These are phyloP conservation scores for Campylorhamphus procurvoides DNA, from an alignment of 2,113 vertebrate species.

Conservation along the genomic window DNA sequence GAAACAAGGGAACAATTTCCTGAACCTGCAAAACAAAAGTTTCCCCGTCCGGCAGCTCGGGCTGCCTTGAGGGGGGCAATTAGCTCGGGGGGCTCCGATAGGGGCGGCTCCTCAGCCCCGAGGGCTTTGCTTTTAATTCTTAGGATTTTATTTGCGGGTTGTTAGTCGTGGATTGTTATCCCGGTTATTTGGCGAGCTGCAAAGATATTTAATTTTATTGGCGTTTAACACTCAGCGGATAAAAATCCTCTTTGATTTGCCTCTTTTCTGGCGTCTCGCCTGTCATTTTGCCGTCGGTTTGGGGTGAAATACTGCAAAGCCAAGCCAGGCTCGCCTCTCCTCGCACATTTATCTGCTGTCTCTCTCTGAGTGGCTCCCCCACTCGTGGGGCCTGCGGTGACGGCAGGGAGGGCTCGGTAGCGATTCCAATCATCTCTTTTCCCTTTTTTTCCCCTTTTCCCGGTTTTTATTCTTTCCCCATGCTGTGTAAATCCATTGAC, in stretches of 20 bases:
- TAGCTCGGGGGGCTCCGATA: not conserved
- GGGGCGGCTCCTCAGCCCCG: not conserved
- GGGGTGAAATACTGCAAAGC: not conserved
- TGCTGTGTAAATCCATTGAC: constrained; percentile 68
- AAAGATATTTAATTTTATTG: not conserved
- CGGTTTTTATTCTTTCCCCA: constrained; percentile 62
- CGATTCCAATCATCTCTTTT: not conserved
- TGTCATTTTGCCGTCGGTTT: not conserved
- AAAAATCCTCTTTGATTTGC: not conserved
- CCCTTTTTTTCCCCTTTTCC: not conserved
- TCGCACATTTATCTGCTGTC: not conserved
- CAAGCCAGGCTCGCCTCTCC: not conserved
- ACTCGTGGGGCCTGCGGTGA: not conserved
- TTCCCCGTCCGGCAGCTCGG: not conserved
- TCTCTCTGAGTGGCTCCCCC: not conserved
- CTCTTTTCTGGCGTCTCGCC: not conserved
- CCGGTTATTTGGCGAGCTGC: not conserved
- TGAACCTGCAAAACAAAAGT: constrained; percentile 70
- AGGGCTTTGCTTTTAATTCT: not conserved
- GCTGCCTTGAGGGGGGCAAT: not conserved
- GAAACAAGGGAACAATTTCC: constrained; percentile 83
- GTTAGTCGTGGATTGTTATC: not conserved
- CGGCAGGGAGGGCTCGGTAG: not conserved
- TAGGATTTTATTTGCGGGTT: not conserved
- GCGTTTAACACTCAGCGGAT: not conserved